Evolutionary conservation across 2,888 invertebrate species (phyloP).

Genomic region (Ypsolopha scabrella): DNA sequence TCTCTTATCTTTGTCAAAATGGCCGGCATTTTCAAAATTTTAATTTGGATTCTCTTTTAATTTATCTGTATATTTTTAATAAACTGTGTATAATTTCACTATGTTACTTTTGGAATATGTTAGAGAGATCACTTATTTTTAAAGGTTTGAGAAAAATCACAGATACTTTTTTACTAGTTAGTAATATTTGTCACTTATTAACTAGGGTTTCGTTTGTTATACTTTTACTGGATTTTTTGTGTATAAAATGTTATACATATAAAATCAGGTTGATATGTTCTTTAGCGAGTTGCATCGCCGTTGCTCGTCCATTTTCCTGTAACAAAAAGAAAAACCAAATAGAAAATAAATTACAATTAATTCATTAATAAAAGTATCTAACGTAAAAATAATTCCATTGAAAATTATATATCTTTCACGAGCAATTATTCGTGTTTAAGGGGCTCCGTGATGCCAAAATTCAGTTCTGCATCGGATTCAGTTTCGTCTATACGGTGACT

Average conservation of each 20-base stretch:
- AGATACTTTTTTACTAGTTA: conserved; percentile 4
- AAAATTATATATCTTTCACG: too few relatives aligned
- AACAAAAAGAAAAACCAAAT: conserved; percentile 24
- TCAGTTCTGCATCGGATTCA: too few relatives aligned
- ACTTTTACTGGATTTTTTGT: neutral
- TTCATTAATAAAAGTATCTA: too few relatives aligned
- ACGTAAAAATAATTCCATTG: too few relatives aligned
- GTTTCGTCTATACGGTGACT: too few relatives aligned
- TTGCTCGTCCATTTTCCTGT: conserved; percentile 47
- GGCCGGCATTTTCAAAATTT: conserved; percentile 47
- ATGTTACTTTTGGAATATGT: neutral
- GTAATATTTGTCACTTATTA: neutral
- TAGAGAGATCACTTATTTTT: neutral
- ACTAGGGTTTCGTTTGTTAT: too few relatives aligned
- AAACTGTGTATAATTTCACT: too few relatives aligned
- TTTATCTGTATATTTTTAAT: too few relatives aligned
- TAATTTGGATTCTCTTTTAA: conserved; percentile 1
- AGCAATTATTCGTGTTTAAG: too few relatives aligned
- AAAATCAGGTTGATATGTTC: conserved; percentile 12
- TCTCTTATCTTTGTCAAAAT: conserved; percentile 59
- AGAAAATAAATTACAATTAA: too few relatives aligned
- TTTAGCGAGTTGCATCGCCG: conserved; percentile 5
- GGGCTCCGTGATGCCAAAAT: too few relatives aligned
- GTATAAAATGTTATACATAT: conserved; percentile 1
- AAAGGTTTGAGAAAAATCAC: conserved; percentile 5